These are phyloP conservation scores for Scelioninae gen. 2 DNA, from an alignment of 2,888 invertebrate genomes.

Conservation along the genomic window DNA sequence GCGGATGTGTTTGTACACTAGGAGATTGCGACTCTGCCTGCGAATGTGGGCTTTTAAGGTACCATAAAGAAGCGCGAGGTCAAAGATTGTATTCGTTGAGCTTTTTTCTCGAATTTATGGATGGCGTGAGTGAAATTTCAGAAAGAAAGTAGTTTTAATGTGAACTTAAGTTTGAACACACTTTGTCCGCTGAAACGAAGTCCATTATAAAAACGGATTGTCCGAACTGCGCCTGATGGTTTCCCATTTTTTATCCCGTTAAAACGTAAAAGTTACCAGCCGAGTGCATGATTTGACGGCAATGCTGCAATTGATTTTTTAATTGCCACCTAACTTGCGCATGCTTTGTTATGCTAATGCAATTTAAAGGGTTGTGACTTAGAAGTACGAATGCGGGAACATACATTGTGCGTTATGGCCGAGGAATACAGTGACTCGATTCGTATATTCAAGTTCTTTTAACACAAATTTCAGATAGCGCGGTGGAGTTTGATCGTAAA, in stretches of 20 bases:
- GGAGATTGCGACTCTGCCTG: conserved; percentile 43
- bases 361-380: conserved; percentile 26
- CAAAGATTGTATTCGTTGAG: conserved; percentile 40
- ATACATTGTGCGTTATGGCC: conserved; percentile 9
- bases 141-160: conserved; percentile 11
- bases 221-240: conserved; percentile 5
- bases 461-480: conserved; percentile 54
- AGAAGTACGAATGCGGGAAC: conserved; percentile 18
- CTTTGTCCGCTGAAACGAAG: conserved; percentile 16
- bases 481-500: conserved; percentile 66
- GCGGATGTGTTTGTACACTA: conserved; percentile 37
- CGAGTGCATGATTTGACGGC: not conserved
- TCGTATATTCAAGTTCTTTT: conserved; percentile 39
- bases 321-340: conserved; percentile 9
- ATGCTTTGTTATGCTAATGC: conserved; percentile 6
- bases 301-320: conserved; percentile 19
- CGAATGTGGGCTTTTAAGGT: conserved; percentile 68
- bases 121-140: conserved; percentile 29
- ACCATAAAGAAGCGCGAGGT: conserved; percentile 66
- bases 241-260: conserved; percentile 11
- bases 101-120: conserved; percentile 37
- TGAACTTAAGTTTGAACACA: conserved; percentile 30
- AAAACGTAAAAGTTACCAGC: too few relatives aligned
- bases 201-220: conserved; percentile 15
- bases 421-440: conserved; percentile 4